Conservation (phyloP, 2,888 invertebrate genomes). For the Adela reaumurella region DNA sequence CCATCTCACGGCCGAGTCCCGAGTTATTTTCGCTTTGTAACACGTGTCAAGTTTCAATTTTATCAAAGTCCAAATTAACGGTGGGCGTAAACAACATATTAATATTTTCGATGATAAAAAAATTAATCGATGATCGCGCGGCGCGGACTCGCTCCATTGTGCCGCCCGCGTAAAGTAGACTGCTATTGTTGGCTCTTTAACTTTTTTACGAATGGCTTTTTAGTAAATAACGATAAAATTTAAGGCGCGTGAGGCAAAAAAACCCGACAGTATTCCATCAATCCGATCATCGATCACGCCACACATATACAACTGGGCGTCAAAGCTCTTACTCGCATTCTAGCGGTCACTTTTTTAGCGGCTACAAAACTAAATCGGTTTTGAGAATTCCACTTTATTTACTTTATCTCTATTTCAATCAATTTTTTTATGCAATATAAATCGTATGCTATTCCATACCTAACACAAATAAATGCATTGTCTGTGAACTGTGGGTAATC, state of each 20-base stretch:
- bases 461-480: no score
- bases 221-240: conserved; percentile 28
- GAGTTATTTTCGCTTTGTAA: conserved; percentile 51
- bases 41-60: conserved; percentile 56
- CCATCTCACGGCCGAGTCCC: conserved; percentile 40
- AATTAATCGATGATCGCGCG: conserved; percentile 57
- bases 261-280: conserved; percentile 35
- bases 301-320: conserved; percentile 19
- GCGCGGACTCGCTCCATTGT: conserved; percentile 34
- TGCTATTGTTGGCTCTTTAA: conserved; percentile 44
- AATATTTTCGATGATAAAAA: conserved; percentile 52
- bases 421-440: no score
- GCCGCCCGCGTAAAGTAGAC: conserved; percentile 28
- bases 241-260: conserved; percentile 39
- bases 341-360: not conserved
- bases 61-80: conserved; percentile 52
- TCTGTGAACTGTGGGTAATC: no score
- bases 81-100: conserved; percentile 55
- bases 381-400: not conserved
- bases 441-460: no score
- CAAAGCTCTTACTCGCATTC: not conserved
- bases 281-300: conserved; percentile 26
- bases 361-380: not conserved
- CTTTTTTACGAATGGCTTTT: conserved; percentile 18
- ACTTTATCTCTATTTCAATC: not conserved